phyloP scores from a whole-genome alignment of 2,888 invertebrate genomes.

The Luperina nickerlii region DNA sequence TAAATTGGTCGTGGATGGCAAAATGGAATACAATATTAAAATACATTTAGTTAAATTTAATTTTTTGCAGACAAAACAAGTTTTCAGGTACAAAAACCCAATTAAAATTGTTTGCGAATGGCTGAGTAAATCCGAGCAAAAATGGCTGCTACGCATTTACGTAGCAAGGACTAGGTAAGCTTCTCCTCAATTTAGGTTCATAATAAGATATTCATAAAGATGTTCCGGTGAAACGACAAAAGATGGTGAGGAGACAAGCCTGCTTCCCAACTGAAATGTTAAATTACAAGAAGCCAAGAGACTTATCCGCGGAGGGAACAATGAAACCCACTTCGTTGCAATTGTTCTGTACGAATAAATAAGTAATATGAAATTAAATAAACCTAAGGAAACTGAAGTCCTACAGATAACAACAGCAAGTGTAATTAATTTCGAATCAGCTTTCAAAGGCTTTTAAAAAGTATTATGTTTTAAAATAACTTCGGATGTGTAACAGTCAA shows the following conservation, averaged over 20 bases:
- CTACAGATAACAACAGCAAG: slow-evolving; percentile 18
- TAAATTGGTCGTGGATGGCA: slow-evolving; percentile 50
- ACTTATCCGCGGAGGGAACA: slow-evolving; percentile 70
- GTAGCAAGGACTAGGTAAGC: slow-evolving; percentile 87
- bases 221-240: slow-evolving; percentile 81
- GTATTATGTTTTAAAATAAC: slow-evolving; percentile 17
- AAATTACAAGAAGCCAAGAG: slow-evolving; percentile 79
- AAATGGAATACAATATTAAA: slow-evolving; percentile 60
- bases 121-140: slow-evolving; percentile 85
- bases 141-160: slow-evolving; percentile 83
- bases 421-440: slow-evolving; percentile 50
- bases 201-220: slow-evolving; percentile 89
- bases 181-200: slow-evolving; percentile 85
- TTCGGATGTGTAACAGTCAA: slow-evolving; percentile 11
- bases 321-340: slow-evolving; percentile 64
- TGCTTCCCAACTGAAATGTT: slow-evolving; percentile 79
- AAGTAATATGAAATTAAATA: slow-evolving; percentile 56
- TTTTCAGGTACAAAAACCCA: slow-evolving; percentile 86
- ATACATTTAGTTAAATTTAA: slow-evolving; percentile 71
- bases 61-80: slow-evolving; percentile 80
- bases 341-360: slow-evolving; percentile 59
- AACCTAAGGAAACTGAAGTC: slow-evolving; percentile 45
- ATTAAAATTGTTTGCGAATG: slow-evolving; percentile 89
- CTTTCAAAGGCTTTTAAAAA: slow-evolving; percentile 25
- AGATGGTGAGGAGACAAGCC: slow-evolving; percentile 76